Percentiles rank a stretch among this genome's conserved stretches.
Conservation (phyloP, 2,888 invertebrate genomes). For the Ditula angustiorana region DNA sequence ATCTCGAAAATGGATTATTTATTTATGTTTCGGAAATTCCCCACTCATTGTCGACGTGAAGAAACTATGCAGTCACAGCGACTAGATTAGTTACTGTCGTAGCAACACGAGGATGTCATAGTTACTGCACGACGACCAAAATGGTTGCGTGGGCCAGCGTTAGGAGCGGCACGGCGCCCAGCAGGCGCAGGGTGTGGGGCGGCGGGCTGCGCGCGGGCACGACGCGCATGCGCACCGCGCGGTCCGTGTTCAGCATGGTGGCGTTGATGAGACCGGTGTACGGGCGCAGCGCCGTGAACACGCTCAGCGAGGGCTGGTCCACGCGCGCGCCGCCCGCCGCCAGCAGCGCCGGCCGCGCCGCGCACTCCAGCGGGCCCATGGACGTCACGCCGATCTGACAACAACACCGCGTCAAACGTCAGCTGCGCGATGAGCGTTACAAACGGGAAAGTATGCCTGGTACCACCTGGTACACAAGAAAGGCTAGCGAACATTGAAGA, state of each 20-base stretch:
- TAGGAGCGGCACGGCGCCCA: not conserved
- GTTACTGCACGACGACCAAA: too few species aligned
- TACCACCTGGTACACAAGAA: too few species aligned
- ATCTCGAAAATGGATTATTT: too few species aligned
- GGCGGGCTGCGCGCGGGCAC: slow-evolving; percentile 10
- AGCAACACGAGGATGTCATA: too few species aligned
- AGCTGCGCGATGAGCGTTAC: too few species aligned
- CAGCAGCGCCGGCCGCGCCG: slow-evolving; percentile 32
- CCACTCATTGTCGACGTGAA: too few species aligned
- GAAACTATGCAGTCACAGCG: too few species aligned
- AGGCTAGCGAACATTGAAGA: too few species aligned
- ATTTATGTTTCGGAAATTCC: too few species aligned
- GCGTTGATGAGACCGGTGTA: slow-evolving; percentile 66
- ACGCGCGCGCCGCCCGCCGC: slow-evolving; percentile 44
- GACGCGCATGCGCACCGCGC: slow-evolving; percentile 54
- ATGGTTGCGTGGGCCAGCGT: not conserved
- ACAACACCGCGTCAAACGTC: too few species aligned
- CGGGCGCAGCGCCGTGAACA: slow-evolving; percentile 66
- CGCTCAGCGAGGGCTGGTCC: slow-evolving; percentile 60
- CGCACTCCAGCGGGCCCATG: slow-evolving; percentile 68
- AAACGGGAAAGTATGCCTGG: too few species aligned
- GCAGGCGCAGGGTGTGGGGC: not conserved
- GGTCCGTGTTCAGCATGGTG: slow-evolving; percentile 61
- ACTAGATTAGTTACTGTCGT: too few species aligned
- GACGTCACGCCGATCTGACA: slow-evolving; percentile 66